Conservation (phyloP, 2,888 invertebrate genomes). For the Portevinia maculata region DNA sequence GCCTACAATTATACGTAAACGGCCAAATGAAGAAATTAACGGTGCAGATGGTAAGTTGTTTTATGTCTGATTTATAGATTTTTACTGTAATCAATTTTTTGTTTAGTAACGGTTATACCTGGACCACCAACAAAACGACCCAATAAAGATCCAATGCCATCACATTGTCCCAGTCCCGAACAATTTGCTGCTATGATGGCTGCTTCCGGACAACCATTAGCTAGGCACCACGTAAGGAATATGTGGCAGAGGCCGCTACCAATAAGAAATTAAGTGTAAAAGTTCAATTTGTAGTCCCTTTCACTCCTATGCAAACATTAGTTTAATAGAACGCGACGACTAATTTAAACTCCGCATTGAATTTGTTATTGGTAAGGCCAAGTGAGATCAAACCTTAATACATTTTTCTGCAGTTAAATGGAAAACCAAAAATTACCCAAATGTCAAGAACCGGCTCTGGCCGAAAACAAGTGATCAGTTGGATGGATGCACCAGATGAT, state of each 20-base stretch:
- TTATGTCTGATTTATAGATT: neutral
- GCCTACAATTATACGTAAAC: conserved; percentile 88
- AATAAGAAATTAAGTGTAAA: no score
- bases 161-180: conserved; percentile 88
- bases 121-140: conserved; percentile 91
- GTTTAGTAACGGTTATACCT: conserved; percentile 79
- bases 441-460: conserved; percentile 90
- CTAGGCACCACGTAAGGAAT: conserved; percentile 87
- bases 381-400: conserved; percentile 7
- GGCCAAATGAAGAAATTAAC: conserved; percentile 92
- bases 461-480: conserved; percentile 96
- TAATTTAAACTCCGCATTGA: no score
- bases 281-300: no score
- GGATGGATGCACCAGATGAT: conserved; percentile 99
- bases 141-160: conserved; percentile 89
- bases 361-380: neutral
- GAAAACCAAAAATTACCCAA: conserved; percentile 91
- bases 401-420: conserved; percentile 86
- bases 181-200: conserved; percentile 89
- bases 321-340: no score
- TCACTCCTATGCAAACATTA: no score
- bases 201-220: conserved; percentile 87
- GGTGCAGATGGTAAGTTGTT: conserved; percentile 80
- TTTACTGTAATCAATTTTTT: neutral
- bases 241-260: no score